Evolutionary conservation across 2,888 invertebrate genomes (phyloP), one percentile per base, ranked within the genome.

Genomic region (Caenorhabditis imperialis): DNA sequence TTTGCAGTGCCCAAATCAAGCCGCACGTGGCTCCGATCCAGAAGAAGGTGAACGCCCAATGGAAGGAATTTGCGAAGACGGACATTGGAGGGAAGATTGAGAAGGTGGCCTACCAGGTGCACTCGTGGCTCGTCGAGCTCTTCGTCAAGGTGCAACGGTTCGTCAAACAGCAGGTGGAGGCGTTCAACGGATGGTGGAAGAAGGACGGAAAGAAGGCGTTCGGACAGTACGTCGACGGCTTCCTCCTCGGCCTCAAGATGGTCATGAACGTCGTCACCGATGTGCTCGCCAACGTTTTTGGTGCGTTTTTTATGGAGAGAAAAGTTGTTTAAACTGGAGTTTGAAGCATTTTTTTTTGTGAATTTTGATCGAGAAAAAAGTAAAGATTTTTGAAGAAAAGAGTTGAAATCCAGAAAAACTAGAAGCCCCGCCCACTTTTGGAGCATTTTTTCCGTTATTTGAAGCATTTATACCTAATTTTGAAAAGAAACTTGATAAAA

Each of bases 151-250:
- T 47, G 14, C 67, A 67, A 22, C 33, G 74, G 53, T 71, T 73
- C 58, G 58, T 73, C 25, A 20, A 25, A 23, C 30, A 57, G 27
- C 53, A 45, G 47, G 63, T 63, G 16, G 44, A 57, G 33, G 55
- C 54, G 3, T 8, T 78, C 10, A 16, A 12, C 8, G 60, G 63
- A 7, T 81, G 78, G 78, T 81, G 76, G 54, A 69, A 77, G 25
- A 69, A 67, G 40, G 53, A 61, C 22, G 78, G 78, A 18, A 33
- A 81, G 44, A 77, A 77, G 37, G 30, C 37, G 16, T 42, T 78
- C 40, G 78, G 75, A 38, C 54, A 40, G 22, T 33, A 55, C 30
- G 38, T 75, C 6, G 73, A 75, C 3, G 57, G 58, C 38, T 38
- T 75, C 57, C 18, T 60, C 20, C 35, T 67, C 37, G 78, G 57